Base-by-base conservation (phyloP, 2,113 vertebrate species). In the Xyliphius kryptos region DNA sequence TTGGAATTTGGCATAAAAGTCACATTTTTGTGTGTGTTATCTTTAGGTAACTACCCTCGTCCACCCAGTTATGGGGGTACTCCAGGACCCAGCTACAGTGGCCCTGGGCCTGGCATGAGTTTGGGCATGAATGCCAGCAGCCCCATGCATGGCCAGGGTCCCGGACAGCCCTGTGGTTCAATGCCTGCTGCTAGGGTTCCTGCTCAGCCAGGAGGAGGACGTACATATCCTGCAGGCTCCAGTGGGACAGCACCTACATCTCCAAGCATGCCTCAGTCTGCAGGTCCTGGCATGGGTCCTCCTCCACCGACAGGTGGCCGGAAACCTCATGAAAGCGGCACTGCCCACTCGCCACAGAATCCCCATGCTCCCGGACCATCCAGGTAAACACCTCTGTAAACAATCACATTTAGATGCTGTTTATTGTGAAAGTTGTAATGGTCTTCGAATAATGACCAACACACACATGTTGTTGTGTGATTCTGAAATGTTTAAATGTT, bases 121-220 rank as follows among this genome's bases (percentile, higher is more conserved):
- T 84, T 95, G 80, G 89, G 84, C 61, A 88, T 95, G 86, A 97
- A 90, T 58, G 88, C 91, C 54, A 92, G 89, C 87, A 97, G 86
- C 81, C 96, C 97, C 72, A 93, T 97, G 90, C 96, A 97, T 2
- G 93, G 92, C 56, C 95, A 96, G 75, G 94, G 94, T 50, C 91
- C 93, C 14, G 88, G 87, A 71, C 94, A 96, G 81, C 89, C 89
- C 20, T 90, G 91, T 2, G 82, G 91, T 40, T 87, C 93, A 67
- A 71, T 90, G 78, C 89, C 91, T 51, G 80, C 90, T 64, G 93
- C 91, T 70, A 89, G 93, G 62, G 87, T 90, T 83, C 90, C 90
- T 64, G 86, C 80, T 46, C 82, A 75, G 63, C 87, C 83, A 80
- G 86, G 89, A 83, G 92, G 86, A 66, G 92, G 76, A 80, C 89